A percentile compares a stretch with the other conserved stretches of the same genome.
phyloP scores from a whole-genome alignment of 2,113 vertebrate species.

The Anas platyrhynchos region DNA sequence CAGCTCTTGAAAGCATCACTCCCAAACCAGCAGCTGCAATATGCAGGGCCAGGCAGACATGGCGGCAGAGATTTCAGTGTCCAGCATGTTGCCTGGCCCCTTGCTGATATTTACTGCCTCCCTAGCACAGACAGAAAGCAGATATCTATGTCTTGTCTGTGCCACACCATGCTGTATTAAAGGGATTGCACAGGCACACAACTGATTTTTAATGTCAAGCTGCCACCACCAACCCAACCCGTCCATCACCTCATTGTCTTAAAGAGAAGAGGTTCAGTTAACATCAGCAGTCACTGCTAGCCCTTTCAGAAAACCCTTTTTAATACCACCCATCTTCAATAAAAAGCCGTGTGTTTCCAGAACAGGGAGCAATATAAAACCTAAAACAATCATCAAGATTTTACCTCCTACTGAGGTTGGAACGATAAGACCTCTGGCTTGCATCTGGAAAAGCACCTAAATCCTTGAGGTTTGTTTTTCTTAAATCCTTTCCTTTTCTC shows the following conservation, averaged over 20 bases:
- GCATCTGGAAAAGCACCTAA: background rate
- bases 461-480: background rate
- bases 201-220: background rate
- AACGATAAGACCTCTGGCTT: background rate
- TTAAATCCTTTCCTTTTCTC: background rate
- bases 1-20: background rate
- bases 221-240: background rate
- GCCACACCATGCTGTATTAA: background rate
- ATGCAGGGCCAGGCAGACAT: fast-evolving
- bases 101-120: background rate
- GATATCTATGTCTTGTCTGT: background rate
- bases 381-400: background rate
- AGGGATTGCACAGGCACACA: background rate
- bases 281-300: background rate
- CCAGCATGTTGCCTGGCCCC: background rate
- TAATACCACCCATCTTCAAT: background rate
- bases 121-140: background rate
- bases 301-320: background rate
- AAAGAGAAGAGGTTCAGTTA: background rate
- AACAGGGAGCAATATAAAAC: background rate
- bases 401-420: background rate
- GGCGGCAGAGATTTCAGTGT: background rate
- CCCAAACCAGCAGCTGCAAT: fast-evolving
- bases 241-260: fast-evolving
- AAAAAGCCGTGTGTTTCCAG: background rate